Base-by-base conservation (phyloP, 2,888 invertebrate genomes). In the Spodoptera littoralis region DNA sequence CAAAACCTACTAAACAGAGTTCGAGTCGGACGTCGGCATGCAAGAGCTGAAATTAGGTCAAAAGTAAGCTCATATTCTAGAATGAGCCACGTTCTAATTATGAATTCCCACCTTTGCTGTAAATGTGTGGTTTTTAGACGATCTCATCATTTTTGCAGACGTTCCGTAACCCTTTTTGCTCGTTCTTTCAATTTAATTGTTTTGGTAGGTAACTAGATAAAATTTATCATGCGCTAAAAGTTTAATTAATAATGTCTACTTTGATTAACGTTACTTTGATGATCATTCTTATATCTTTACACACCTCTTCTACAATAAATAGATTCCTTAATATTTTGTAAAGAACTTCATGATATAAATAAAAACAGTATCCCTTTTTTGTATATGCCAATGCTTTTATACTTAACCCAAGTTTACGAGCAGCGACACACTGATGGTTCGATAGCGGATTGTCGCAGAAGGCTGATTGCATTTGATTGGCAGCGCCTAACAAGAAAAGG, bases 401-500 rank as follows among this genome's bases (percentile, higher is more conserved):
- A 36, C 8, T 36, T 36, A 64, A 52, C 54, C 48, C 49, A 41
- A 41, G 47, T 60, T 60, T 60, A 47, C 54, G 56, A 71, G 44
- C 46, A 57, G 12, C 45, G 43, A 46, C 48, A 72, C 60, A 65
- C 47, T 54, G 57, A 55, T 56, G 56, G 44, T 55, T 52, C 47
- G 60, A 53, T 78, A 64, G 55, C 57, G 46, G 60, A 75, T 66
- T 63, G 56, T 63, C 65, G 50, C 47, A 65, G 24, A 51, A 30
- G 44, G 56, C 70, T 64, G 73, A 80, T 77, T 76, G 69, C 61
- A 64, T 67, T 70, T 79, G 81, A 79, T 76, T 78, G 79, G 66
- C 76, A 70, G 65, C 77, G 44, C 76, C 78, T 77, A 82, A 84
- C 82, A 86, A 84, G 85, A 84, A 87, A 84, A 81, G 84, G 86